Evolutionary conservation across 2,113 vertebrate genomes (phyloP), one percentile per base, ranked within the genome.

Genomic region (Microtus pennsylvanicus): DNA sequence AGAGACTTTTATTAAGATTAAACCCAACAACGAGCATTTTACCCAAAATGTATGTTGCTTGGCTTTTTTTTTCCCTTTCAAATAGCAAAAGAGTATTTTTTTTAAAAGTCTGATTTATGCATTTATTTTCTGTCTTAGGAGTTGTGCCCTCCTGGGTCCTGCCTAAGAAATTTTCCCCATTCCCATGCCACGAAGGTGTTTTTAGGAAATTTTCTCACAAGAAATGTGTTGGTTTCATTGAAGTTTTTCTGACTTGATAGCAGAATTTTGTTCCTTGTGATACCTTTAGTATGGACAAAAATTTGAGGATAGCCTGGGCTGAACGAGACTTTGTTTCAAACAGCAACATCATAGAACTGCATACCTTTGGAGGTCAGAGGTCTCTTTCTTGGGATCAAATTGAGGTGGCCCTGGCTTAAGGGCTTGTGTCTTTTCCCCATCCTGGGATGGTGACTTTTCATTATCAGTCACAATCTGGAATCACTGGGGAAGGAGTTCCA

Each of bases 201-300:
- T 94, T 50, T 8, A 77, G 42, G 24, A 12, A n/a, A 81, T 28
- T 94, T 11, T 81, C 17, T 94, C 70, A 90, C 19, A 76, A 81
- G 75, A 81, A 63, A 58, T 78, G 30, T 70, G 28, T 76, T 90
- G 26, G 76, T 96, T 93, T 93, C 11, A 67, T 90, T 28, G 55
- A 83, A 63, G 8, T 87, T 90, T 80, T 80, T 90, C 7, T 69
- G 61, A 85, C 33, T 65, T 94, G 35, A 58, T 80, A 58, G 14
- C 33, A 28, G 42, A 76, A 61, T 45, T 90, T 77, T 90, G 55
- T 28, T 78, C 42, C 67, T 78, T 47, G 42, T 50, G 87, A 47
- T n/a, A 61, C 9, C 13, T 17, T 52, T 33, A 70, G 75, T 77
- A 61, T 70, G 69, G 52, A 50, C 38, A 94, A 86, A 52, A 86